A percentile compares a stretch with the other conserved stretches of the same genome.
These are phyloP conservation scores for Ypsolopha scabrella DNA, from an alignment of 2,888 invertebrate genomes.

Conservation along the genomic window DNA sequence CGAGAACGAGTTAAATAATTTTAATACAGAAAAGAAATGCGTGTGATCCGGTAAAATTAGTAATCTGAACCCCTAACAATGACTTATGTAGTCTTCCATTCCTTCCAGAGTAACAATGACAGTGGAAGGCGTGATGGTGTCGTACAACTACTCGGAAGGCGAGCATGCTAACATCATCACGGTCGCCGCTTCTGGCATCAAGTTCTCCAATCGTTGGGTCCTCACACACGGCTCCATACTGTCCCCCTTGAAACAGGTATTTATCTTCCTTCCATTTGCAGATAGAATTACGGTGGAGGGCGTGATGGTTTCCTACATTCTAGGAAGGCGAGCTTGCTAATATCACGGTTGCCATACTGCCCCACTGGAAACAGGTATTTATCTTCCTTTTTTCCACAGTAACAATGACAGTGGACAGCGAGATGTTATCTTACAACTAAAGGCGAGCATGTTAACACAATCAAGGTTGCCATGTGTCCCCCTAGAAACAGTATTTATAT, in stretches of 20 bases:
- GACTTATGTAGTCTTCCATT: not conserved
- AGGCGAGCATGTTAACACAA: conserved; percentile 52
- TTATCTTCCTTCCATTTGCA: conserved; percentile 28
- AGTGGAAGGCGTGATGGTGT: conserved; percentile 61
- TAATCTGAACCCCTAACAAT: not conserved
- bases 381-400: conserved; percentile 12
- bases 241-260: conserved; percentile 50
- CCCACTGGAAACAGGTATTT: conserved; percentile 47
- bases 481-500: conserved; percentile 48
- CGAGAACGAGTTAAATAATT: too few relatives aligned
- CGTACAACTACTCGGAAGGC: conserved; percentile 52
- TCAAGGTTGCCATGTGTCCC: conserved; percentile 60
- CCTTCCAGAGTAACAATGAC: conserved; percentile 32
- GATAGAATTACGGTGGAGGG: conserved; percentile 50
- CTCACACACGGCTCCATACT: conserved; percentile 65
- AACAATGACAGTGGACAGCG: conserved; percentile 53
- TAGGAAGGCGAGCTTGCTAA: conserved; percentile 51
- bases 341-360: conserved; percentile 58
- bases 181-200: conserved; percentile 63
- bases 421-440: conserved; percentile 63
- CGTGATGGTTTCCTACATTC: conserved; percentile 62
- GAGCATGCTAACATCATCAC: conserved; percentile 58
- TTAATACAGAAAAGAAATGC: too few relatives aligned
- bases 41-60: too few relatives aligned
- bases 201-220: conserved; percentile 63